Evolutionary conservation across 2,888 invertebrate genomes (phyloP), one percentile per base, ranked within the genome.

Genomic region (Dicyrtomina minuta): DNA sequence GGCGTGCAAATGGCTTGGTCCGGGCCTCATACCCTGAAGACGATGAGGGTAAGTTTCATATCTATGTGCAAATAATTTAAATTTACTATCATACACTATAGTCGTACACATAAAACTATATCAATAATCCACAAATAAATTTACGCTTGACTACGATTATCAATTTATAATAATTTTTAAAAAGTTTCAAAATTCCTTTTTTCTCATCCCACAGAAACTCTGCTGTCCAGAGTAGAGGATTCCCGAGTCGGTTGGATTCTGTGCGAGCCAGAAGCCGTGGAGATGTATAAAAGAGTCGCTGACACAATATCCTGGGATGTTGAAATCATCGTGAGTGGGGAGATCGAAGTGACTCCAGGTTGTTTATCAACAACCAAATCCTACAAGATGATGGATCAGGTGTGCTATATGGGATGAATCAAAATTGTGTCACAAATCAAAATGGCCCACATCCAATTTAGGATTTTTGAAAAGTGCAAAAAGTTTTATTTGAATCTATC

Each of bases 331-430:
- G 74, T 77, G 0, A 65, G 65, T 10, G 73, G 75, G 27, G 56
- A 51, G 2, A 33, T 13, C 13, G 72, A 72, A 12, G 77, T 72
- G 2, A 72, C 0, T 3, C 72, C 71, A 15, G 77, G 76, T 0
- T 77, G 76, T 44, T 72, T 72, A 2, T 70, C 74, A 0, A 75
- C 53, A 69, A 68, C 39, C 72, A 74, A n/a, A 20, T 76, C 5
- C 70, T 77, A 67, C 56, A 73, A 10, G 77, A 77, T 43, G 76
- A 76, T 58, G 77, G 74, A 55, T 43, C 65, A n/a, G 74, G 77
- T 77, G 43, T 8, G 53, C 33, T 75, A 33, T 33, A 5, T 8
- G n/a, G n/a, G n/a, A n/a, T n/a, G n/a, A n/a, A n/a, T n/a, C n/a
- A n/a, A n/a, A n/a, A n/a, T n/a, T n/a, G n/a, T n/a, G n/a, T n/a